A percentile compares a stretch with the other conserved stretches of the same genome.
phyloP scores from a whole-genome alignment of 2,113 vertebrate genomes.

The Seriola quinqueradiata region DNA sequence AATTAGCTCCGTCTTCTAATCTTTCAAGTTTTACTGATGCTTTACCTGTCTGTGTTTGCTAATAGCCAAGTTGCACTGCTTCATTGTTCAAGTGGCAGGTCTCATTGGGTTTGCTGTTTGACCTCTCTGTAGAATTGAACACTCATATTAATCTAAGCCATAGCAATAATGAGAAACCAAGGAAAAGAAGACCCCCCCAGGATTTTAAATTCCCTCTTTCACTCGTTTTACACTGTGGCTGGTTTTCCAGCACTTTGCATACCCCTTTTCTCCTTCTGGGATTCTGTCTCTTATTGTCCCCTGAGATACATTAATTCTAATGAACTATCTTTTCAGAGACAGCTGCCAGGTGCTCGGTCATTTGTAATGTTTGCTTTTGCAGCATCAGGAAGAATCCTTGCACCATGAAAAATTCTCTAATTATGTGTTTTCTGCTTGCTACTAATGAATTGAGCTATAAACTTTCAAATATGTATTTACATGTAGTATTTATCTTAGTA shows the following conservation, averaged over 20 bases:
- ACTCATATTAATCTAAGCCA: slow-evolving; percentile 49
- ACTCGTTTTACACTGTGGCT: slow-evolving; percentile 17
- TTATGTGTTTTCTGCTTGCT: slow-evolving; percentile 46
- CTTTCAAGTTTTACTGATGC: background rate
- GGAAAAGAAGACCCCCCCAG: slow-evolving; percentile 33
- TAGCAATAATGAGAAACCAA: slow-evolving; percentile 68
- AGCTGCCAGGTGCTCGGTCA: slow-evolving; percentile 65
- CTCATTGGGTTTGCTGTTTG: slow-evolving; percentile 55
- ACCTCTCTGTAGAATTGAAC: slow-evolving; percentile 58
- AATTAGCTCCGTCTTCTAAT: background rate
- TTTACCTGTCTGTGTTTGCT: background rate
- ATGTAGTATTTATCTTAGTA: slow-evolving; percentile 45
- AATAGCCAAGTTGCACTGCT: slow-evolving; percentile 6
- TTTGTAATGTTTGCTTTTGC: slow-evolving; percentile 62
- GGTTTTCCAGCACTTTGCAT: slow-evolving; percentile 38
- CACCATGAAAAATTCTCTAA: slow-evolving; percentile 50
- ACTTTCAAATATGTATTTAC: slow-evolving; percentile 49
- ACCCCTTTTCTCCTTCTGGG: slow-evolving; percentile 20
- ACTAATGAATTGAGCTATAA: slow-evolving; percentile 55
- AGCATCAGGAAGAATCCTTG: slow-evolving; percentile 49
- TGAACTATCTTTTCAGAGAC: slow-evolving; percentile 59
- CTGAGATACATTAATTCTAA: slow-evolving; percentile 46
- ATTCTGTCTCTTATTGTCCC: slow-evolving; percentile 40
- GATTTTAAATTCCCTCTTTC: slow-evolving; percentile 21
- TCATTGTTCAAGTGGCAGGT: slow-evolving; percentile 55